Evolutionary conservation across 2,888 invertebrate species (phyloP), one percentile per base, ranked within the genome.

Genomic region (Eledona agricola): DNA sequence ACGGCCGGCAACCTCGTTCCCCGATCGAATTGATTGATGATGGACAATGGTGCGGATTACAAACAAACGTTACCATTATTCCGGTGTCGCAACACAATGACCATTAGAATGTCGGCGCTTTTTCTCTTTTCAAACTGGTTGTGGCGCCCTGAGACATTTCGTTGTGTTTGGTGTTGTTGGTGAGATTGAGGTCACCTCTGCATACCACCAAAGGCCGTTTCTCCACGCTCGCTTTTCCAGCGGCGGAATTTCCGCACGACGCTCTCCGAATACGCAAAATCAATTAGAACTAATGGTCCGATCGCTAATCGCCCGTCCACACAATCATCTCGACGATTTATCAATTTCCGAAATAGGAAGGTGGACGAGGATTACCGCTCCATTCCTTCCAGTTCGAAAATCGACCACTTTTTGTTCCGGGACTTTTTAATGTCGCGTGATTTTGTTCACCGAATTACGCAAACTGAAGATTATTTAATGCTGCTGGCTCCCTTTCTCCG

Each of bases 281-380:
- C 64, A 64, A 62, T 64, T 64, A 64, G 60, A 64, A 62, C 59
- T 62, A 62, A 64, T 64, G 62, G 54, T 37, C 60, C 58, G 55
- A 60, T 51, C 59, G 55, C 9, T 23, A 23, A 23, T 23, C n/a
- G 3, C 9, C 23, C 12, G 9, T 28, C 28, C n/a, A 28, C 3
- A 28, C 28, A 28, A 28, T 28, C 11, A 28, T 11, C 28, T 12
- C 4, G n/a, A 4, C 28, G 5, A 28, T 28, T 28, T 11, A 28
- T 28, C 28, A 11, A 28, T 28, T 11, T 28, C 28, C 10, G 4
- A 28, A 28, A 28, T 28, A 10, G 9, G 12, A 28, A 11, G 5
- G 28, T n/a, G 12, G 10, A 7, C 12, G 3, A 10, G 28, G 28
- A 28, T 28, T 28, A 28, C 12, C 28, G 9, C 28, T 28, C 28